Evolutionary conservation across 2,113 vertebrate species (phyloP), one percentile per base, ranked within the genome.

Genomic region (Verasper variegatus): DNA sequence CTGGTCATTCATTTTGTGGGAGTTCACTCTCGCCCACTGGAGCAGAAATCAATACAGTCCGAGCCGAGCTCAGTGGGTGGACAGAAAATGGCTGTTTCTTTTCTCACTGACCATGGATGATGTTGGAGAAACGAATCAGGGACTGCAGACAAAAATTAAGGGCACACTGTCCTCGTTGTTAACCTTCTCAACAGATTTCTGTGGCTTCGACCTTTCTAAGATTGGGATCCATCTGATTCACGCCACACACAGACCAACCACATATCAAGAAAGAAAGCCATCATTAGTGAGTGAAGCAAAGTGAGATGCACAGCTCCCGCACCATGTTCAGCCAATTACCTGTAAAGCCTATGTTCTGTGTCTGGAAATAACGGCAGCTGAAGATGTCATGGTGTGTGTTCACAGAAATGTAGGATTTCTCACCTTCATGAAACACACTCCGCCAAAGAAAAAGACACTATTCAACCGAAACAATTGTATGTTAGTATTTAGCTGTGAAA

Each of bases 1-100:
- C 67, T 75, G 76, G 88, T 89, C 89, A 78, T 89, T 91, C 78
- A 88, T 91, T 91, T 82, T 86, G 78, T 79, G 26, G 58, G 66
- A 84, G 76, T 88, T 75, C 78, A 80, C 68, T 63, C 68, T 78
- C 56, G 8, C 65, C 83, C 71, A 81, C 90, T 1, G 2, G 23
- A 75, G 81, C 23, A 78, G 67, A 91, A 92, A 92, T 92, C 91
- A 86, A 92, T 92, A 81, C 3, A 78, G 83, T 83, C 82, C 76
- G 18, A 72, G 85, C 78, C 26, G 67, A 63, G 74, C 71, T 78
- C 76, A 79, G 83, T 84, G 81, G 78, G 82, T 80, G 82, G 83
- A 85, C 52, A 59, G 70, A 76, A 87, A 76, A 76, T 68, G 76
- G 52, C 57, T 78, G 64, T 86, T 84, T 75, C 51, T 56, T 9